phyloP scores from a whole-genome alignment of 1,140 invertebrate species.

The Coenobita brevimanus region DNA sequence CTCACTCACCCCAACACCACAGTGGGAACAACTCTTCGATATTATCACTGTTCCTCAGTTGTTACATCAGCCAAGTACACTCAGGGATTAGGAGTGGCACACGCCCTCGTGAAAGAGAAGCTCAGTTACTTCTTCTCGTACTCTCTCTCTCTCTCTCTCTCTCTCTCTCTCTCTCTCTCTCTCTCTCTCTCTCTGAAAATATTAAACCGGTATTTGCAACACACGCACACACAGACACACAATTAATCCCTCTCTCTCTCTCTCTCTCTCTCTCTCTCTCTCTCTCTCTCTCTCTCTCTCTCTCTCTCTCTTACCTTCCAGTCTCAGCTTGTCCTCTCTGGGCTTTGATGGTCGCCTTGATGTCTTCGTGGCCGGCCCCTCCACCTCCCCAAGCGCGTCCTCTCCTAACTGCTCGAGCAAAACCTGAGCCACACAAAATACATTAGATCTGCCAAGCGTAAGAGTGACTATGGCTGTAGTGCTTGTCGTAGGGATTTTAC shows the following conservation, averaged over 20 bases:
- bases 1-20: no score
- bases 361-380: not conserved
- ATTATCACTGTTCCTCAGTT: no score
- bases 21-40: no score
- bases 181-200: not conserved
- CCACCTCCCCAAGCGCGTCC: slow-evolving; percentile 72
- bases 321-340: not conserved
- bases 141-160: not conserved
- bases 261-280: slow-evolving; percentile 6
- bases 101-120: not conserved
- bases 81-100: no score
- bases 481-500: no score
- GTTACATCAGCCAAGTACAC: no score
- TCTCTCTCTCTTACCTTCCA: slow-evolving; percentile 8
- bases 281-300: not conserved
- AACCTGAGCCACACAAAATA: no score
- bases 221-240: no score
- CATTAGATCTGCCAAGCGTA: no score
- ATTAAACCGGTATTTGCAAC: no score
- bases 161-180: slow-evolving; percentile 23
- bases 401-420: slow-evolving; percentile 78
- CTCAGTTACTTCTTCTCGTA: not conserved
- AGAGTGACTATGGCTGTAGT: no score
- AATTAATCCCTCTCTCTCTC: not conserved
- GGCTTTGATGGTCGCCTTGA: slow-evolving; percentile 59